A percentile compares a stretch with the other conserved stretches of the same genome.
Conservation (phyloP, 2,888 invertebrate genomes). For the Ellobium chinense region DNA sequence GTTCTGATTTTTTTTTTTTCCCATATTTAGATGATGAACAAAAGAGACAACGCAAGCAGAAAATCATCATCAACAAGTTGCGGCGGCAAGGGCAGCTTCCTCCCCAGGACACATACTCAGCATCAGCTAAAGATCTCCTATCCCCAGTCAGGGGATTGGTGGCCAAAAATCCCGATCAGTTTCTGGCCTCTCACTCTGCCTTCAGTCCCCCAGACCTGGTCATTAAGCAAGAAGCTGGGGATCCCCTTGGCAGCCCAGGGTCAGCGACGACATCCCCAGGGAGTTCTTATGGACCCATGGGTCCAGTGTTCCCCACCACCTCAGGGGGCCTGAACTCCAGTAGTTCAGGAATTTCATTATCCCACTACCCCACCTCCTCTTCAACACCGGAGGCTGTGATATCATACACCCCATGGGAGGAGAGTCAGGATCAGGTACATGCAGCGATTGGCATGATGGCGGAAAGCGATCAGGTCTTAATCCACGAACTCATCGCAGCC, state of each 20-base stretch:
- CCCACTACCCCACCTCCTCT: neutral
- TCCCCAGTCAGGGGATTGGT: neutral
- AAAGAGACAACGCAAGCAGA: slow-evolving; percentile 69
- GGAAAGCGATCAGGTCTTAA: slow-evolving; percentile 52
- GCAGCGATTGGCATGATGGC: slow-evolving; percentile 53
- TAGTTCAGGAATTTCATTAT: neutral
- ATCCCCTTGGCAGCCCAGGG: neutral
- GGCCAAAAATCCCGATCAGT: neutral
- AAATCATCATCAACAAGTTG: slow-evolving; percentile 73
- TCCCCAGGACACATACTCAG: slow-evolving; percentile 61
- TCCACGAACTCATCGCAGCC: slow-evolving; percentile 61
- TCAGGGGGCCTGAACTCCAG: neutral
- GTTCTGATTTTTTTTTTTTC: too few species aligned
- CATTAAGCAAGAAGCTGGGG: slow-evolving; percentile 22
- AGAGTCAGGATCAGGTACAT: slow-evolving; percentile 53
- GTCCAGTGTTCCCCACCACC: neutral
- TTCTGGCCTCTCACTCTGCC: neutral
- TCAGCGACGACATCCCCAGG: neutral
- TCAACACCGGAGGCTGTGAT: neutral
- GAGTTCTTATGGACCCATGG: neutral
- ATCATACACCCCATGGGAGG: slow-evolving; percentile 54
- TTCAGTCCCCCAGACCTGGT: neutral
- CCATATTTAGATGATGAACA: slow-evolving; percentile 76
- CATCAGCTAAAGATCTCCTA: slow-evolving; percentile 41
- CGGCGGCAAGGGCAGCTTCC: slow-evolving; percentile 66